These are phyloP conservation scores for Argyrosomus regius DNA, from an alignment of 2,797 vertebrate species.

Conservation along the genomic window DNA sequence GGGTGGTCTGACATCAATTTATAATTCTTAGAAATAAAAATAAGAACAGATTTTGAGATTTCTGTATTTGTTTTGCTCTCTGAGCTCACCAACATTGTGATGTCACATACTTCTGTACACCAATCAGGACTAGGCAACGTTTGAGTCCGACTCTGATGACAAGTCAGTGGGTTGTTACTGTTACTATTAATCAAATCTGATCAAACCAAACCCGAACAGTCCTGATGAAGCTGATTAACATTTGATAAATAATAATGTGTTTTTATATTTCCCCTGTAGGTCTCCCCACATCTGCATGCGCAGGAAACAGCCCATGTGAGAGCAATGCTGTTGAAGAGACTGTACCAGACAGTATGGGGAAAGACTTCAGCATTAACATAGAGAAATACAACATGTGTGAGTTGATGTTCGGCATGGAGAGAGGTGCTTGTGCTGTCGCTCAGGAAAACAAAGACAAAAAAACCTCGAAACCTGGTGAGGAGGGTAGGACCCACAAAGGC, in stretches of 20 bases:
- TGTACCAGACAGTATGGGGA: slow-evolving; percentile 61
- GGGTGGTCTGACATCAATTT: too few species aligned
- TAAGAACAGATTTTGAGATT: too few species aligned
- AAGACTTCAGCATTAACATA: slow-evolving; percentile 70
- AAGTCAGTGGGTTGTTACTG: too few species aligned
- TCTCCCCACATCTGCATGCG: not conserved
- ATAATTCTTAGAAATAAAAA: too few species aligned
- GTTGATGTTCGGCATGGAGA: slow-evolving; percentile 94
- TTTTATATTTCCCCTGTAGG: not conserved
- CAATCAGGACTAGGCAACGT: too few species aligned
- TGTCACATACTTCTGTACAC: too few species aligned
- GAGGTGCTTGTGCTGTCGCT: slow-evolving; percentile 73
- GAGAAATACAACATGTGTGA: slow-evolving; percentile 87
- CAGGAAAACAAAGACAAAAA: slow-evolving; percentile 46
- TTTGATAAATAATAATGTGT: not conserved
- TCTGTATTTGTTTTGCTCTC: too few species aligned
- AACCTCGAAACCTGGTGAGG: slow-evolving; percentile 4
- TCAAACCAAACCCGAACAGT: too few species aligned
- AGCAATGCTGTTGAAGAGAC: slow-evolving; percentile 18
- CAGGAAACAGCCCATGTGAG: slow-evolving; percentile 5
- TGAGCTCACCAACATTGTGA: too few species aligned
- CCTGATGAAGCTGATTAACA: too few species aligned
- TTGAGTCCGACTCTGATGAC: too few species aligned
- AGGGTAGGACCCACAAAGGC: not conserved
- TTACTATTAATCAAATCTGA: too few species aligned